These are phyloP conservation scores for Autographa pulchrina DNA, from an alignment of 2,888 invertebrate species.

Conservation along the genomic window DNA sequence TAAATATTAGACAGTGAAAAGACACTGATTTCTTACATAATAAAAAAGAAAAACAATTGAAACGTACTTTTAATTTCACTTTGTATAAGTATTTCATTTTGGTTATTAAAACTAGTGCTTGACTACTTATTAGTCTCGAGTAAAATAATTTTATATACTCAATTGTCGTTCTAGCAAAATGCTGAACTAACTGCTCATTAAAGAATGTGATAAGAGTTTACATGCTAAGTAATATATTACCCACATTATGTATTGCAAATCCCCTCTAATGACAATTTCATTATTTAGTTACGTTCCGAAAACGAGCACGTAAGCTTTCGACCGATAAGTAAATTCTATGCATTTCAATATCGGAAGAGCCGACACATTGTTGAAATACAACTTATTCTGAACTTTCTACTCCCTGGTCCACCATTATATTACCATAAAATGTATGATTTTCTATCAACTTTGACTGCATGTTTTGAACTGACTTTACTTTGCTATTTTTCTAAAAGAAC, in stretches of 20 bases:
- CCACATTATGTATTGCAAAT: neutral
- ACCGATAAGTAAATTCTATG: slow-evolving; percentile 57
- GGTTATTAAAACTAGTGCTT: neutral
- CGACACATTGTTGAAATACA: slow-evolving; percentile 45
- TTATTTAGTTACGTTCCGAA: neutral
- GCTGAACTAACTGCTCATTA: no score
- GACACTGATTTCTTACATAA: no score
- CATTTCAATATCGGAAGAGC: slow-evolving; percentile 54
- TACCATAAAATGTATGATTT: slow-evolving; percentile 42
- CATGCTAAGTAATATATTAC: no score
- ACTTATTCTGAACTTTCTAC: slow-evolving; percentile 41
- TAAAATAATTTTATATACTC: neutral
- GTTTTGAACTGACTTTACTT: slow-evolving; percentile 37
- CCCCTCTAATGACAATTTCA: neutral
- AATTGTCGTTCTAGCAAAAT: no score
- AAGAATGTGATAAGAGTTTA: no score
- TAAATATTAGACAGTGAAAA: no score
- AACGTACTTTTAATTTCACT: neutral
- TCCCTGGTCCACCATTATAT: slow-evolving; percentile 38
- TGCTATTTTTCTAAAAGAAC: neutral
- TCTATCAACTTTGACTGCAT: slow-evolving; percentile 49
- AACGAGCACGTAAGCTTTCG: neutral
- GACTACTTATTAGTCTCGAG: neutral
- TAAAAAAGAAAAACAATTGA: no score
- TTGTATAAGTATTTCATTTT: neutral